These are phyloP conservation scores for Punctoribates punctum DNA, from an alignment of 2,888 invertebrate species.

Conservation along the genomic window DNA sequence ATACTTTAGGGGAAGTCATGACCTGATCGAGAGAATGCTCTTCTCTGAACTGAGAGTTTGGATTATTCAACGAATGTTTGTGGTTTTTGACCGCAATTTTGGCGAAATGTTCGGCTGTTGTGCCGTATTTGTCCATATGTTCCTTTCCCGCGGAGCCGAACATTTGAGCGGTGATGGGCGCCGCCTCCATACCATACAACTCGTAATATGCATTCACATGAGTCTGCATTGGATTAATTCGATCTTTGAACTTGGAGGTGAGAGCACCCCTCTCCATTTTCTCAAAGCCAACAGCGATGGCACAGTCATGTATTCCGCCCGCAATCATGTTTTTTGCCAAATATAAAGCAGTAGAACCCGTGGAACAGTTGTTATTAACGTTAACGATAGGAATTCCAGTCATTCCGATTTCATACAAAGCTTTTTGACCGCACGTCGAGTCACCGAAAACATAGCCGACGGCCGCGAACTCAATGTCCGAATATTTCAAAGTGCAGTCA, in stretches of 20 bases:
- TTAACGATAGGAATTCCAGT: conserved; percentile 96
- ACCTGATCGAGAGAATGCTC: conserved; percentile 89
- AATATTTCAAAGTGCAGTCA: conserved; percentile 73
- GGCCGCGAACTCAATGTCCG: conserved; percentile 78
- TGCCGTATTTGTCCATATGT: conserved; percentile 93
- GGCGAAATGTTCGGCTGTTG: conserved; percentile 85
- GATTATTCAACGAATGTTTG: conserved; percentile 92
- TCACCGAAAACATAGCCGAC: conserved; percentile 94
- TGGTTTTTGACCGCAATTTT: conserved; percentile 99
- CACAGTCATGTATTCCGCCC: conserved; percentile 58
- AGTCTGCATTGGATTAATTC: conserved; percentile 83
- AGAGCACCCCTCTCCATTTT: conserved; percentile 95
- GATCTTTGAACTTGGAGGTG: conserved; percentile 68
- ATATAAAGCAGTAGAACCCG: conserved; percentile 86
- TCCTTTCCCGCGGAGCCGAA: conserved; percentile 95
- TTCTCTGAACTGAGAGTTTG: conserved; percentile 89
- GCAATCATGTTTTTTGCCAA: conserved; percentile 89
- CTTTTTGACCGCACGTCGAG: conserved; percentile 91
- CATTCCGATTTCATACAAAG: conserved; percentile 88
- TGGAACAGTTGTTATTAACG: conserved; percentile 97
- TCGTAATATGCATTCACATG: conserved; percentile 82
- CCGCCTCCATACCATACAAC: conserved; percentile 69
- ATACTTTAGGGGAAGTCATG: conserved; percentile 64
- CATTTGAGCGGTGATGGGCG: conserved; percentile 88
- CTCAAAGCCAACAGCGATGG: conserved; percentile 88